Evolutionary conservation across 2,797 vertebrate genomes (phyloP), one percentile per base, ranked within the genome.

Genomic region (Manis javanica): DNA sequence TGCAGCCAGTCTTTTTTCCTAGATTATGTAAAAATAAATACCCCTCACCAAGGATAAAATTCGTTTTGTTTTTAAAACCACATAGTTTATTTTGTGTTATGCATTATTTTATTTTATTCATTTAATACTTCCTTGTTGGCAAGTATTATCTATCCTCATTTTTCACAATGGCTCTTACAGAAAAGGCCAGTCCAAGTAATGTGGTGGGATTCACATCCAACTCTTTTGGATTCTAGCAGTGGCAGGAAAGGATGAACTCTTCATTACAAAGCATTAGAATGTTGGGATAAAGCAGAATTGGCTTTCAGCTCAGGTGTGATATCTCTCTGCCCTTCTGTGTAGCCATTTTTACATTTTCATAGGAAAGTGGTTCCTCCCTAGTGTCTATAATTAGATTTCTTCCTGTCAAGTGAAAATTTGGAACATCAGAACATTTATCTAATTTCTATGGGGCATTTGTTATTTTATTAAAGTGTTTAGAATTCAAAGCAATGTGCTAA

Each of bases 381-480:
- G 51, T 31, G 63, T 77, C 72, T 75, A 2, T 97, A 91, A 96
- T 26, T 51, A 94, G 42, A 78, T 97, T 97, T 96, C 26, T 61
- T 84, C 57, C n/a, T 64, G 63, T 72, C 90, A 87, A 24, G 66
- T 90, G 68, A 92, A 94, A 92, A 97, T 75, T 42, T 51, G 51
- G 63, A 92, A 68, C 66, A 88, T 75, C 39, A 14, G 64, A 94
- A 79, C 31, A 82, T 18, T 75, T 90, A 53, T 19, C 4, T 91
- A 88, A 96, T 96, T 93, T 97, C 77, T 92, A 61, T 1, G 51
- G 71, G 72, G 53, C 29, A 59, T 84, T 87, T 18, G 9, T 85
- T 85, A 96, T 95, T 95, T 93, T 89, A 93, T 94, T 94, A 93
- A 87, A 46, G 18, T 87, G 77, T 75, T 92, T 90, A 24, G 78